Base-by-base conservation (phyloP, 2,888 invertebrate genomes). In the Andrena camellia region DNA sequence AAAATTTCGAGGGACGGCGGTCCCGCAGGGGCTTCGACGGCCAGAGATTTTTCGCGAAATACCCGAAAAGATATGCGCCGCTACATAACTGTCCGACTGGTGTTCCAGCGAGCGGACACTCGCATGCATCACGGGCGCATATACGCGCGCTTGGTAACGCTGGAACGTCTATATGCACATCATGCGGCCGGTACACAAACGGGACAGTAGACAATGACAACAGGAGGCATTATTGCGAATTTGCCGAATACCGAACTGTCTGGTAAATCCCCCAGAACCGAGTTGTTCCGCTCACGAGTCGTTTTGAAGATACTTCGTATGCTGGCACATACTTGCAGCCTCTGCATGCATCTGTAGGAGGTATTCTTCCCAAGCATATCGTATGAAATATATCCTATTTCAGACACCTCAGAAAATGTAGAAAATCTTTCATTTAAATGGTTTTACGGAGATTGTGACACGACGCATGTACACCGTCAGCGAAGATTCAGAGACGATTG, bases 151-250 rank as follows among this genome's bases (percentile, higher is more conserved):
- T 23, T 33, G 26, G 23, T 13, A 29, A 50, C 23, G 26, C 2
- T 2, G 6, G 33, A 52, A 48, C 33, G 10, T 63, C 23, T 77
- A 10, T 7, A 52, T 54, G 33, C n/a, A 10, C 35, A 23, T 26
- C 13, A 1, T 57, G 29, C 20, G 5, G 20, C 5, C 64, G 3
- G 5, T 52, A 52, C 48, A 26, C 59, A 50, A 60, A 75, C 82
- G 72, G 59, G 67, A 79, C 59, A 8, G 62, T 54, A 57, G 73
- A 76, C 86, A 86, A 83, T 86, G 76, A 83, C 69, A 64, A 57
- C 54, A 64, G 57, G 57, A 52, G 62, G 77, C 64, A 77, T 89
- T 89, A 86, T 89, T 89, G 84, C 90, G 80, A 88, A 88, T 88
- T 84, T 81, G 23, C 74, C 64, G 84, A 81, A 84, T 88, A 67